Evolutionary conservation across 2,113 vertebrate species (phyloP), one percentile per base, ranked within the genome.

Genomic region (Cyphotilapia sp.): DNA sequence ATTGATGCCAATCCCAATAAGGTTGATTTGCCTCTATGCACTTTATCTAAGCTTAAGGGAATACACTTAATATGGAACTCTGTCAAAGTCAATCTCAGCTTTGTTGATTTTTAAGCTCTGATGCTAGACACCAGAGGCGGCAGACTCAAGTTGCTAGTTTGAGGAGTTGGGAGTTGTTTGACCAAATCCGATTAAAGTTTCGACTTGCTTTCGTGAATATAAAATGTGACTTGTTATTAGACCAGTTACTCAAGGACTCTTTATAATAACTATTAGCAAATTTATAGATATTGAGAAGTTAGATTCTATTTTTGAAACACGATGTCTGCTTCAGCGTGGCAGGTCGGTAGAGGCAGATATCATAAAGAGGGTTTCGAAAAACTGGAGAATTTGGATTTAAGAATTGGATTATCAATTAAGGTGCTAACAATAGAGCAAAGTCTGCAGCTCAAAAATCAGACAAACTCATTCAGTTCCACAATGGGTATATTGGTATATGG

Each of bases 1-100:
- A 93, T 89, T 91, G 83, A 89, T 40, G 16, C 27, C 45, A 71
- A 10, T 69, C 88, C 76, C 83, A 84, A 89, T 93, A 90, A 87
- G 82, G 33, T 42, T 59, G 74, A 89, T 89, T 85, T 88, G 88
- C 80, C 27, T 84, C 27, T 80, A 6, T 86, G 85, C 84, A 90
- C 76, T 86, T 91, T 87, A 14, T 33, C 14, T n/a, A 29, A 82
- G 81, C 89, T 51, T 83, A 29, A 80, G 85, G 83, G 71, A 89
- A 87, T 86, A 80, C 42, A 31, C 54, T 85, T 86, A 82, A 88
- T 80, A 63, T 69, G 27, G 40, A 84, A 74, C 47, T 83, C 74
- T 63, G 78, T 88, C 85, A 27, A 66, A 81, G 86, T 88, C 83
- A 61, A 33, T 87, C 86, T 86, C 38, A 49, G 22, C 31, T 3